Conservation (phyloP, 2,797 vertebrate species). For the Peromyscus nudipes region DNA sequence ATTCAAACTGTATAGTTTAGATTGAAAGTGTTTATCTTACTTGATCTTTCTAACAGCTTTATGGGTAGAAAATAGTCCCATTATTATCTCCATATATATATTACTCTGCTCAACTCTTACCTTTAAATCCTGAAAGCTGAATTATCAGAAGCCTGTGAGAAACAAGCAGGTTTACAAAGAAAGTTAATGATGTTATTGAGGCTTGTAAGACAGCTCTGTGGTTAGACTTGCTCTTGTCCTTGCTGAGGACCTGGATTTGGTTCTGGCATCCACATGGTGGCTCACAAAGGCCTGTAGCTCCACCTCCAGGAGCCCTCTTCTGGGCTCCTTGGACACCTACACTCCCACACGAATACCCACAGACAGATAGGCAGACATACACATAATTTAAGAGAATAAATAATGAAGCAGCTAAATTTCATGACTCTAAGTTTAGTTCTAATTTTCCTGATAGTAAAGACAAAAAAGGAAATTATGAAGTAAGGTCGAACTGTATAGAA, state of each 20-base stretch:
- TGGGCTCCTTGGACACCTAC: not conserved
- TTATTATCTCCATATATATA: not conserved
- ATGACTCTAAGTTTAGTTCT: slow-evolving; percentile 10
- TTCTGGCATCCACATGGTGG: not conserved
- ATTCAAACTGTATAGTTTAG: slow-evolving; percentile 33
- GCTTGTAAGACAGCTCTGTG: not conserved
- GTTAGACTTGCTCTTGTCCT: not conserved
- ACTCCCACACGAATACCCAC: not conserved
- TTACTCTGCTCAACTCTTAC: slow-evolving; percentile 11
- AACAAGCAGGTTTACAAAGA: slow-evolving; percentile 18
- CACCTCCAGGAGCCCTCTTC: not conserved
- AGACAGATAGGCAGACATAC: not conserved
- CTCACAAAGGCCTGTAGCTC: not conserved
- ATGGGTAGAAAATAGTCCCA: slow-evolving; percentile 27
- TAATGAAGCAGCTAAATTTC: slow-evolving; percentile 10
- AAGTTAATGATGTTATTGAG: not conserved
- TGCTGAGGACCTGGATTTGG: not conserved
- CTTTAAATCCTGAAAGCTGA: slow-evolving; percentile 21
- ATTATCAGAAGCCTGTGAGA: slow-evolving; percentile 19
- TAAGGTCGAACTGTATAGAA: not conserved
- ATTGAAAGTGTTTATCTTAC: not conserved
- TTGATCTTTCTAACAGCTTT: slow-evolving; percentile 37
- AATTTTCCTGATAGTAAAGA: slow-evolving; percentile 17
- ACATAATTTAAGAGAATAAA: not conserved
- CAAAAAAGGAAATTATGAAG: not conserved